phyloP scores from a whole-genome alignment of 2,797 vertebrate genomes.

The Poecilia gillii region DNA sequence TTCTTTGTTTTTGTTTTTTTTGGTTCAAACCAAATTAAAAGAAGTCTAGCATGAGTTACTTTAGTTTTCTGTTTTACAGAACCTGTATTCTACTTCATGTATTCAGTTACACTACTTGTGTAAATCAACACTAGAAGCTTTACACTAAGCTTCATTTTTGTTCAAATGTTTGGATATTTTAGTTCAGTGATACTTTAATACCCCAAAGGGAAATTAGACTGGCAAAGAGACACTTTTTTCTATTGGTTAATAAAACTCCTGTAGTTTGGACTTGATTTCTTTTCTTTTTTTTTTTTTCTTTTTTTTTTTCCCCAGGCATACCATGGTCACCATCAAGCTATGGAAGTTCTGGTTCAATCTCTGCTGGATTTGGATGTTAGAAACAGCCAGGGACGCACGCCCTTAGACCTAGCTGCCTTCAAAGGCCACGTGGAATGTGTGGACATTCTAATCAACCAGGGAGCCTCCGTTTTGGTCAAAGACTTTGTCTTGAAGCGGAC shows the following conservation, averaged over 20 bases:
- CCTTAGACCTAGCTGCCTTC: conserved; percentile 94
- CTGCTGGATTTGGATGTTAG: conserved; percentile 96
- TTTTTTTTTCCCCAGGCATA: conserved; percentile 92
- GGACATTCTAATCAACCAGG: conserved; percentile 97
- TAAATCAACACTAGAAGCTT: neutral
- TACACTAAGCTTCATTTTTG: neutral
- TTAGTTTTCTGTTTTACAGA: neutral
- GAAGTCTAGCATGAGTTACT: neutral
- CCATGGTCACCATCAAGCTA: conserved; percentile 95
- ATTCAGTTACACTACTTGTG: neutral
- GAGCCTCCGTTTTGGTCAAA: conserved; percentile 95
- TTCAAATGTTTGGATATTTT: neutral
- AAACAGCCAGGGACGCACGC: conserved; percentile 92
- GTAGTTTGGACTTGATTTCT: neutral
- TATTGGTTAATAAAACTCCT: neutral
- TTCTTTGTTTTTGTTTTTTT: neutral
- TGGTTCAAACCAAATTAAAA: neutral
- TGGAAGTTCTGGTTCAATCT: conserved; percentile 96
- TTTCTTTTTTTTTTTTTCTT: conserved; percentile 33
- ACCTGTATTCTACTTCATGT: too few relatives aligned
- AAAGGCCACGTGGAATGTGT: conserved; percentile 98
- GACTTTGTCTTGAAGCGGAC: conserved; percentile 95
- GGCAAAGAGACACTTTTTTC: neutral
- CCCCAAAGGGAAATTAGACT: neutral
- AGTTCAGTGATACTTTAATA: neutral